phyloP scores from a whole-genome alignment of 2,888 invertebrate species.

The Sussaba pulchella region DNA sequence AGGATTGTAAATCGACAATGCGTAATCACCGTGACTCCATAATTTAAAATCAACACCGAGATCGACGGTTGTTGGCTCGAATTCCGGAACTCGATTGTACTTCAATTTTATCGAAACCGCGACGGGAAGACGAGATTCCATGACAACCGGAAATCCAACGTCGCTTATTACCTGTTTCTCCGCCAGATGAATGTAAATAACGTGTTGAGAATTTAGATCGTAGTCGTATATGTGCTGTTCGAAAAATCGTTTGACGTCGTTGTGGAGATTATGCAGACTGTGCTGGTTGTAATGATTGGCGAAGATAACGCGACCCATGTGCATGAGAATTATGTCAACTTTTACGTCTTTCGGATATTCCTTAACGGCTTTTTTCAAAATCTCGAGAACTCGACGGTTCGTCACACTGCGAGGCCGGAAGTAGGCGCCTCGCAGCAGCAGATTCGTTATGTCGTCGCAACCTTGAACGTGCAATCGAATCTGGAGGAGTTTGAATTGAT shows the following conservation, averaged over 20 bases:
- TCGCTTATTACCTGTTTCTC: constrained; percentile 81
- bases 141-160: constrained; percentile 81
- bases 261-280: constrained; percentile 43
- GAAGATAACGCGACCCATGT: constrained; percentile 68
- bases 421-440: constrained; percentile 27
- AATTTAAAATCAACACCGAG: constrained; percentile 75
- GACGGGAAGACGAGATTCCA: constrained; percentile 77
- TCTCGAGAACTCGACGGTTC: constrained; percentile 67
- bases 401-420: constrained; percentile 19
- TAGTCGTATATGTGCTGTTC: neutral
- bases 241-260: constrained; percentile 35
- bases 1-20: constrained; percentile 84
- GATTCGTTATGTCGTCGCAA: constrained; percentile 59
- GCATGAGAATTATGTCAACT: constrained; percentile 70
- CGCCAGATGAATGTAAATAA: constrained; percentile 71
- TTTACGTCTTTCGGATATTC: constrained; percentile 65
- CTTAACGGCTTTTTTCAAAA: constrained; percentile 66
- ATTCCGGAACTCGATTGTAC: constrained; percentile 54
- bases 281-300: constrained; percentile 66
- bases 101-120: constrained; percentile 74
- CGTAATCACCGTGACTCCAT: constrained; percentile 79
- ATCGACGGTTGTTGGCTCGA: constrained; percentile 69
- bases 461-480: constrained; percentile 71
- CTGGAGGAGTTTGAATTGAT: constrained; percentile 58
- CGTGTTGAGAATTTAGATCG: constrained; percentile 63